These are phyloP conservation scores for Hypena proboscidalis DNA, from an alignment of 2,888 invertebrate species.

Conservation along the genomic window DNA sequence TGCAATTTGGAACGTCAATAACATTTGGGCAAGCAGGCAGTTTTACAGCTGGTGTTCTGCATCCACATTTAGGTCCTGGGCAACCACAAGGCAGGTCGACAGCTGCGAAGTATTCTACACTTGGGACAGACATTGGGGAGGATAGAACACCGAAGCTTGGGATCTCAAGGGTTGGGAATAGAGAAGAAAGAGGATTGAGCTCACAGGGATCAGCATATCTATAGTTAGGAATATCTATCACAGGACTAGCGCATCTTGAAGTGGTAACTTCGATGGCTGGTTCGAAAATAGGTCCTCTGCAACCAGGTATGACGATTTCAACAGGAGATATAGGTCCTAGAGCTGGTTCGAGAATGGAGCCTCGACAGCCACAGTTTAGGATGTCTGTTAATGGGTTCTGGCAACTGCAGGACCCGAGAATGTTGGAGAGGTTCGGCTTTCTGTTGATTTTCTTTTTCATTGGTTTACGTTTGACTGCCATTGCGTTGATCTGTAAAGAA, in stretches of 20 bases:
- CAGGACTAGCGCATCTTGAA: conserved; percentile 8
- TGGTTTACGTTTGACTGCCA: conserved; percentile 20
- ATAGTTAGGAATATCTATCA: conserved; percentile 35
- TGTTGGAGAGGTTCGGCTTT: too few species aligned
- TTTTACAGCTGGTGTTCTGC: conserved; percentile 29
- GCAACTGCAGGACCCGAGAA: too few species aligned
- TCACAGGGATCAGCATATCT: conserved; percentile 30
- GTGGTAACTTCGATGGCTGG: too few species aligned
- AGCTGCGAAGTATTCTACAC: conserved; percentile 17
- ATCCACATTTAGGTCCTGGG: conserved; percentile 25
- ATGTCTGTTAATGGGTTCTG: conserved; percentile 28
- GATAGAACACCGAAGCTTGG: conserved; percentile 15
- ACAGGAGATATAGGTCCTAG: conserved; percentile 12
- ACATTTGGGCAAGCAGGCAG: conserved; percentile 22
- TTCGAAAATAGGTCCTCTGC: too few species aligned
- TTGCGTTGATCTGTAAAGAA: conserved; percentile 31
- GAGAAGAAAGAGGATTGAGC: conserved; percentile 25
- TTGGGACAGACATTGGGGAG: conserved; percentile 11
- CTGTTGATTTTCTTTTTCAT: conserved; percentile 21
- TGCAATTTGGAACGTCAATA: conserved; percentile 30
- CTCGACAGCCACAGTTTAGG: conserved; percentile 29
- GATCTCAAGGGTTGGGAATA: conserved; percentile 30
- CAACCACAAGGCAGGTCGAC: conserved; percentile 35
- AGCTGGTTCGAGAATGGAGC: conserved; percentile 19
- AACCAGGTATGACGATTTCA: conserved; percentile 9